Base-by-base conservation (phyloP, 2,888 invertebrate species). In the Flexamia atlantica region DNA sequence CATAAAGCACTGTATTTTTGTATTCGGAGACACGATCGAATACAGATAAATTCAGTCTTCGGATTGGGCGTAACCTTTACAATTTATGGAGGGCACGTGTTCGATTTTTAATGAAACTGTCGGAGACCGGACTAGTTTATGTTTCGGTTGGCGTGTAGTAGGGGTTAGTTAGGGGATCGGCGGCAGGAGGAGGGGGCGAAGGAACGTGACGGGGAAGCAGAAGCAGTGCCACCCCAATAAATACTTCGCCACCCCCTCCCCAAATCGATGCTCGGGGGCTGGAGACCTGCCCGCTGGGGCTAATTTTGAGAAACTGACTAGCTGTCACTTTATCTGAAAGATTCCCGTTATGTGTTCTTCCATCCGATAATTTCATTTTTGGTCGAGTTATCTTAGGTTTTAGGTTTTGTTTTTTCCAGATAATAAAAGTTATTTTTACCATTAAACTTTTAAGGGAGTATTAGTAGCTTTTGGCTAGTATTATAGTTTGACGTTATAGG, bases 211-310 rank as follows among this genome's bases (percentile, higher is more conserved):
- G 53, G 79, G 79, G 79, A 50, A 79, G 53, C 28, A 36, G 79
- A 79, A 79, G 79, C 79, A 79, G 79, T 53, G 79, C 79, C 79
- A 32, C 57, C 79, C 79, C 79, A 79, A 32, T 79, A 79, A 79
- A 79, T 79, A 79, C 79, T 57, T 79, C 79, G 36, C 79, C 79
- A 79, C 79, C 79, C 79, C 53, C 53, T 36, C 53, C 23, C 57
- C 79, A 30, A 76, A 79, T 79, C 79, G 79, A 79, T 79, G 50
- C 79, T 79, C 32, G 10, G 57, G 28, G 50, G 30, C 79, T 20
- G 30, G 30, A 79, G 36, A 79, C 79, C 79, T 32, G 57, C 79
- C 79, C 79, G 32, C 79, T 57, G 79, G 79, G 79, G 79, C 79
- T 57, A 30, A 36, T 79, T 79, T 50, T 57, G 20, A 32, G 25